Conservation (phyloP, 2,888 invertebrate genomes). For the Cryptocephalus moraei region DNA sequence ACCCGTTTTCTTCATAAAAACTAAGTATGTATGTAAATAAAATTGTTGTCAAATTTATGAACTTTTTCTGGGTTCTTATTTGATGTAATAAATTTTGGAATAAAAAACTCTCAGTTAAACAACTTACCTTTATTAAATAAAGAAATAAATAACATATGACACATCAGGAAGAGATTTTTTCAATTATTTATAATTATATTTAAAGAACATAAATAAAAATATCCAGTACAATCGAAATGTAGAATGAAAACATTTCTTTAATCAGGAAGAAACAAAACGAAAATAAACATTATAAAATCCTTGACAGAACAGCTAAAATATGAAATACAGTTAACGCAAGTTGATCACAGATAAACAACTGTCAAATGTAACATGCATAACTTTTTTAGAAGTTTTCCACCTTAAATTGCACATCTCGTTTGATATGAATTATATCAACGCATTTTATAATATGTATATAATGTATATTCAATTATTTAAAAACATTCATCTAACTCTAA, state of each 20-base stretch:
- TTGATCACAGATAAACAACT: slow-evolving; percentile 40
- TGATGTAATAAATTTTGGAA: too few species aligned
- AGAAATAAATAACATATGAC: slow-evolving; percentile 16
- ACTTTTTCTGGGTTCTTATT: too few species aligned
- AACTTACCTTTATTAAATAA: slow-evolving; percentile 14
- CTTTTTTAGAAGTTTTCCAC: slow-evolving; percentile 32
- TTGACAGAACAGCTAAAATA: slow-evolving; percentile 25
- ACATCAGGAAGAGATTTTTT: slow-evolving; percentile 19
- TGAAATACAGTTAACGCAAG: slow-evolving; percentile 31
- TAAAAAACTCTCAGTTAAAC: too few species aligned
- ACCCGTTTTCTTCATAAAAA: too few species aligned
- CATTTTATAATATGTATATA: slow-evolving; percentile 38
- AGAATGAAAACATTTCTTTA: slow-evolving; percentile 26
- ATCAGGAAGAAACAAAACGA: slow-evolving; percentile 16
- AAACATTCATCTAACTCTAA: slow-evolving; percentile 40
- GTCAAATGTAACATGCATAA: slow-evolving; percentile 39
- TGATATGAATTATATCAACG: slow-evolving; percentile 41
- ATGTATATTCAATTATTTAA: slow-evolving; percentile 40
- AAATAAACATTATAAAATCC: slow-evolving; percentile 8
- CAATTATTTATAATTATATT: slow-evolving; percentile 32
- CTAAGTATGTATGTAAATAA: too few species aligned
- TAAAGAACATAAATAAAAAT: slow-evolving; percentile 33
- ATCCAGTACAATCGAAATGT: slow-evolving; percentile 34
- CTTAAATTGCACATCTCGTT: slow-evolving; percentile 39
- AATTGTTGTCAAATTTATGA: too few species aligned